These are phyloP conservation scores for Nesogale talazaci DNA, from an alignment of 2,113 vertebrate genomes.

Conservation along the genomic window DNA sequence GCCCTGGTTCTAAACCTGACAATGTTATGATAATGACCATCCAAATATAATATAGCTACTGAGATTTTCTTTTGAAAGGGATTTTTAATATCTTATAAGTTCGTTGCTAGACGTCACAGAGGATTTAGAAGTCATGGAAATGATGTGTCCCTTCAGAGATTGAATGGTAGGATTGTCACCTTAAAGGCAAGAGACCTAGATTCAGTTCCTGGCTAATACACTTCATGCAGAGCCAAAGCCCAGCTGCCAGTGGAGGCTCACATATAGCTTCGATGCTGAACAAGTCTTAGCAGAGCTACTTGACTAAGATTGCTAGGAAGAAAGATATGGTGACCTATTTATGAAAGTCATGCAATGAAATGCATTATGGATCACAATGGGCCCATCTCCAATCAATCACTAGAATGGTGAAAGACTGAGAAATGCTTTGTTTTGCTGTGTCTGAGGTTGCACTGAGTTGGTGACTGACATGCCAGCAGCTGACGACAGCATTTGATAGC, in stretches of 20 bases:
- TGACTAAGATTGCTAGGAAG: background rate
- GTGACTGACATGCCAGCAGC: background rate
- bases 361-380: background rate
- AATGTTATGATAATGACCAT: background rate
- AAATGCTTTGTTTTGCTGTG: background rate
- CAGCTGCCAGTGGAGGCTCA: background rate
- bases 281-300: background rate
- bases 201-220: too few species aligned
- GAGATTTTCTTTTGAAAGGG: background rate
- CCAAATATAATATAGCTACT: background rate
- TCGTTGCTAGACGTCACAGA: constrained; percentile 14
- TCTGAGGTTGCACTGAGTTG: background rate
- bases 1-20: background rate
- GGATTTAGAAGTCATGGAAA: constrained; percentile 31
- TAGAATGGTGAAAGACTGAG: background rate
- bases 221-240: background rate
- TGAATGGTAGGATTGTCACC: too few species aligned
- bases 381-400: background rate
- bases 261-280: too few species aligned
- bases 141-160: background rate
- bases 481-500: background rate
- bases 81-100: constrained; percentile 18
- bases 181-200: too few species aligned
- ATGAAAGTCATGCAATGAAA: background rate
- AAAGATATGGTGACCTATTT: background rate